Conservation (phyloP, 1,140 invertebrate species). For the Maniola jurtina region DNA sequence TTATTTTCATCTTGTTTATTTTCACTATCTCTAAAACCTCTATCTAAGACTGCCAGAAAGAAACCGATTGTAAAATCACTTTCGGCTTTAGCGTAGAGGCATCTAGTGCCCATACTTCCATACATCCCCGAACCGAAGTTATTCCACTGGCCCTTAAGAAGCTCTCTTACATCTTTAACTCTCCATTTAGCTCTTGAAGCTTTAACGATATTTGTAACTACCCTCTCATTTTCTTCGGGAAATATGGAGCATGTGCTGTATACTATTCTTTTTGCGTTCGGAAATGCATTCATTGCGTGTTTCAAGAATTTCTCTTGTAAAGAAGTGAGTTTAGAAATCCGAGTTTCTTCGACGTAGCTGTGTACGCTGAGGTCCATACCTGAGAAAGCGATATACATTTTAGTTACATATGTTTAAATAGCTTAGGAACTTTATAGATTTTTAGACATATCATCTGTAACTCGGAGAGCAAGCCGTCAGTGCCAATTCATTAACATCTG, state of each 20-base stretch:
- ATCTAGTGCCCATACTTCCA: constrained; percentile 82
- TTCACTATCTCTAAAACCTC: constrained; percentile 62
- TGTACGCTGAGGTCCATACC: constrained; percentile 70
- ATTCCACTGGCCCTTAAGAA: constrained; percentile 82
- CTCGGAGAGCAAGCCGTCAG: too few relatives aligned
- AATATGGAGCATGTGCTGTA: constrained; percentile 97
- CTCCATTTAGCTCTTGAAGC: constrained; percentile 81
- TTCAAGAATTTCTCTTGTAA: constrained; percentile 92
- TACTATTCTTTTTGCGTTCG: constrained; percentile 90
- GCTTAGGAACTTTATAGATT: too few relatives aligned
- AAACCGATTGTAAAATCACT: constrained; percentile 94
- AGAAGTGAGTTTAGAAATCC: constrained; percentile 85
- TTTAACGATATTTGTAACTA: constrained; percentile 84
- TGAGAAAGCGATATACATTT: constrained; percentile 28
- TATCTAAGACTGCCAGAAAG: constrained; percentile 94
- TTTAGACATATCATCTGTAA: too few relatives aligned
- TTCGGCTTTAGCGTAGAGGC: constrained; percentile 87
- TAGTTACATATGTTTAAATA: not conserved
- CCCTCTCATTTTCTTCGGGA: constrained; percentile 95
- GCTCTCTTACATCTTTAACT: constrained; percentile 80
- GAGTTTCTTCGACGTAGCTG: constrained; percentile 67
- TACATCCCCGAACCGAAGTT: constrained; percentile 84
- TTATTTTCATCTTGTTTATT: constrained; percentile 30
- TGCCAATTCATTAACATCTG: too few relatives aligned
- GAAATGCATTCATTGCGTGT: constrained; percentile 91